A percentile compares a stretch with the other conserved stretches of the same genome.
Conservation (phyloP, 1,140 invertebrate genomes). For the Drosophila ananassae region DNA sequence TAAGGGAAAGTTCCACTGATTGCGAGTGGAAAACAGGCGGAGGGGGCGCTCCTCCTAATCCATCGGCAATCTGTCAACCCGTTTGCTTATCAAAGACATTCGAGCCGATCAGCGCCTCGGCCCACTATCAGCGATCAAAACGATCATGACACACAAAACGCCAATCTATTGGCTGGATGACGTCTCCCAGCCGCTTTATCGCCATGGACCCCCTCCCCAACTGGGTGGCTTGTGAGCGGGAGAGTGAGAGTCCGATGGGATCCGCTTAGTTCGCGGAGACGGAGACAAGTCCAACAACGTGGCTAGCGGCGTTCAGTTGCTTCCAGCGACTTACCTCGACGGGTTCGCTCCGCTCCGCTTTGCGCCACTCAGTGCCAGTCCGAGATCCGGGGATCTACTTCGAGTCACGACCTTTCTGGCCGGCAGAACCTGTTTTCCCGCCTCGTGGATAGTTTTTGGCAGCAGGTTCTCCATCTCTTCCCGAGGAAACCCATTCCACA, state of each 20-base stretch:
- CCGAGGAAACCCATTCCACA: slow-evolving; percentile 4
- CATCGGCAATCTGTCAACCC: slow-evolving; percentile 8
- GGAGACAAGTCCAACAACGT: slow-evolving; percentile 26
- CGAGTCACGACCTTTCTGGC: slow-evolving; percentile 29
- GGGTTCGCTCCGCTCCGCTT: slow-evolving; percentile 33
- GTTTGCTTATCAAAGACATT: slow-evolving; percentile 17
- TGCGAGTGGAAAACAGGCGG: neutral
- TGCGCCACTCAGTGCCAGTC: neutral
- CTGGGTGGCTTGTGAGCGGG: neutral
- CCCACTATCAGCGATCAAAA: slow-evolving; percentile 59
- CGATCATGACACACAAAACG: slow-evolving; percentile 73
- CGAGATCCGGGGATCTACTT: slow-evolving; percentile 8
- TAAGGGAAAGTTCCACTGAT: slow-evolving; percentile 2
- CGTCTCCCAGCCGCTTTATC: slow-evolving; percentile 36
- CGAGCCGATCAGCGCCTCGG: slow-evolving; percentile 9
- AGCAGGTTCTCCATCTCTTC: slow-evolving; percentile 23
- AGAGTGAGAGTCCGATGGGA: slow-evolving; percentile 7
- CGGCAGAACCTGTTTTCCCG: slow-evolving; percentile 34
- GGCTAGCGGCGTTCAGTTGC: slow-evolving; percentile 55
- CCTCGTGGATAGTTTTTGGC: slow-evolving; percentile 34
- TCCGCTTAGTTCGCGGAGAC: slow-evolving; percentile 33
- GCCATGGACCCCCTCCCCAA: slow-evolving; percentile 4
- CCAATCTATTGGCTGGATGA: slow-evolving; percentile 60
- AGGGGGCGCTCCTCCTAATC: neutral
- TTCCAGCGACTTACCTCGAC: slow-evolving; percentile 40